Evolutionary conservation across 1,140 invertebrate genomes (phyloP).

Genomic region (Chlorops oryzae): DNA sequence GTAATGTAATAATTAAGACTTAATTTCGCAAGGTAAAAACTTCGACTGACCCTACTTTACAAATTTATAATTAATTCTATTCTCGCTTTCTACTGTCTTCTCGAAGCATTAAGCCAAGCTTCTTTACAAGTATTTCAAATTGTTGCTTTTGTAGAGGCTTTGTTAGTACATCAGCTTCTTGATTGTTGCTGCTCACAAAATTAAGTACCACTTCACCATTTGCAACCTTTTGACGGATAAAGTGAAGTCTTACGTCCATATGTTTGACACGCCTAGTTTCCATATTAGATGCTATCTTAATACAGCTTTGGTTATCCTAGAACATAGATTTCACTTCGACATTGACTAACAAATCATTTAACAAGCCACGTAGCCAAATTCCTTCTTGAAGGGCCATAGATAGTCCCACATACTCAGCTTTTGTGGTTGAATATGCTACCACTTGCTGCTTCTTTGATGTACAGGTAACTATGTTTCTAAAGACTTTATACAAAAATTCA

Average conservation of each 20-base stretch:
- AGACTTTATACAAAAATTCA: slow-evolving; percentile 32
- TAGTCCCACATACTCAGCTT: slow-evolving; percentile 42
- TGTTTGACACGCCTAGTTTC: slow-evolving; percentile 28
- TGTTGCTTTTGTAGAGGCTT: background rate
- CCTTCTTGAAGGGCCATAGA: slow-evolving; percentile 21
- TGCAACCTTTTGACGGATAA: slow-evolving; percentile 17
- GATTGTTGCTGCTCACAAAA: slow-evolving; percentile 1
- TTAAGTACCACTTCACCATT: slow-evolving; percentile 1
- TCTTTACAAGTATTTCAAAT: background rate
- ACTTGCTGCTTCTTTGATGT: slow-evolving; percentile 35
- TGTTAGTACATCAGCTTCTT: background rate
- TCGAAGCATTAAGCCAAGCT: background rate
- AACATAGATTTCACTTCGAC: slow-evolving; percentile 19
- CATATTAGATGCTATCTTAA: slow-evolving; percentile 39
- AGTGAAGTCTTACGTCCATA: slow-evolving; percentile 25
- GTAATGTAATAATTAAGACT: too few species aligned
- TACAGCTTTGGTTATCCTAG: slow-evolving; percentile 34
- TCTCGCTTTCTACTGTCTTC: too few species aligned
- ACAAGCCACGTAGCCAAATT: background rate
- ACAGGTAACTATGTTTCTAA: slow-evolving; percentile 27
- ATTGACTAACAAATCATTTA: slow-evolving; percentile 17
- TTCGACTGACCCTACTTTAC: too few species aligned
- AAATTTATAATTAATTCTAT: too few species aligned
- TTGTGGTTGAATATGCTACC: slow-evolving; percentile 37
- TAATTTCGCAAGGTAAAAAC: too few species aligned